Evolutionary conservation across 2,797 vertebrate species (phyloP).

Genomic region (Serranus cabrilla): DNA sequence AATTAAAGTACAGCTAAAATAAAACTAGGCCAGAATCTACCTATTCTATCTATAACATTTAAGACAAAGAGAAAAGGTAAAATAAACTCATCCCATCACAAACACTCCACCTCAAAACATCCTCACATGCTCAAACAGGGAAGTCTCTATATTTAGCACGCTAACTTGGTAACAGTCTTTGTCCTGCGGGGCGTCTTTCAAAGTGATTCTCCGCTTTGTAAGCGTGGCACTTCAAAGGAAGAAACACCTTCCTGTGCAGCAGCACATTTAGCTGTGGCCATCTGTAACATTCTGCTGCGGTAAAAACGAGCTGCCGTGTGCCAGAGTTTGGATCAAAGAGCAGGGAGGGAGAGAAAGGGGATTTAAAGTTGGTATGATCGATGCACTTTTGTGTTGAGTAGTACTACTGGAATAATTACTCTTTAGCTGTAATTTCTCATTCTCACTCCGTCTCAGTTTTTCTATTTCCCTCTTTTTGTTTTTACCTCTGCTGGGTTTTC

Average conservation of each 20-base stretch:
- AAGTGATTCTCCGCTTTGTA: conserved; percentile 39
- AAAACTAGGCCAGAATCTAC: neutral
- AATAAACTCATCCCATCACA: conserved; percentile 2
- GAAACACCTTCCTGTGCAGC: conserved; percentile 55
- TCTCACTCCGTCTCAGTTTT: neutral
- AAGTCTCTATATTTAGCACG: conserved; percentile 60
- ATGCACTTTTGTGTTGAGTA: conserved; percentile 7
- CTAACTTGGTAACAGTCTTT: conserved; percentile 46
- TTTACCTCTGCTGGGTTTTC: neutral
- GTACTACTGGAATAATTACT: neutral
- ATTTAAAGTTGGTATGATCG: neutral
- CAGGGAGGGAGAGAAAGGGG: neutral
- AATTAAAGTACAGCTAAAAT: neutral
- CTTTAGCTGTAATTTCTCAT: neutral
- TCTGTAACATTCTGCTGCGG: neutral
- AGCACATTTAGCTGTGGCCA: conserved; percentile 39
- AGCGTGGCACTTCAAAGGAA: conserved; percentile 49
- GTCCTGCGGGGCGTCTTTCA: conserved; percentile 47
- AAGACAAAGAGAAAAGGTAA: neutral
- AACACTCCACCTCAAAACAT: conserved; percentile 44
- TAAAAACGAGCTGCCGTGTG: conserved; percentile 16
- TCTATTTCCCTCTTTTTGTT: neutral
- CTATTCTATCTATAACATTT: neutral
- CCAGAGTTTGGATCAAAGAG: conserved; percentile 12
- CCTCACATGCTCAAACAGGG: conserved; percentile 41